A percentile compares a stretch with the other conserved stretches of the same genome.
Conservation (phyloP, 2,888 invertebrate species). For the Atherix ibis region DNA sequence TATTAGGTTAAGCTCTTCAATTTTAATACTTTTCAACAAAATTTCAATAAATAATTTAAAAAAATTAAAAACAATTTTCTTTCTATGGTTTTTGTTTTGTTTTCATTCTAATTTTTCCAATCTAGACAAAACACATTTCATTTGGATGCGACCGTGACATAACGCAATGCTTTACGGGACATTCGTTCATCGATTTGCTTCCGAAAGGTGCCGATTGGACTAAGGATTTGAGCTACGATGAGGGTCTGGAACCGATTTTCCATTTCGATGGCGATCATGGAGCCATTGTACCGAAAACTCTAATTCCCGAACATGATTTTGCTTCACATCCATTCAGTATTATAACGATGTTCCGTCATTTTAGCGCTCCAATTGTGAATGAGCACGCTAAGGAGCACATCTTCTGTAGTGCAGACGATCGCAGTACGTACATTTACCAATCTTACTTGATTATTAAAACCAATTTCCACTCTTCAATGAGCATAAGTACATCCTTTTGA, state of each 20-base stretch:
- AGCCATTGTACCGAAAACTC: slow-evolving; percentile 60
- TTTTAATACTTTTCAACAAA: neutral
- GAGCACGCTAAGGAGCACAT: slow-evolving; percentile 93
- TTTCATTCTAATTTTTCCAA: slow-evolving; percentile 2
- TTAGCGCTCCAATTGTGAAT: slow-evolving; percentile 56
- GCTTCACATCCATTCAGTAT: slow-evolving; percentile 75
- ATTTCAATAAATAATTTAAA: neutral
- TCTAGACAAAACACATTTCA: slow-evolving; percentile 56
- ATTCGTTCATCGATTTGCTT: slow-evolving; percentile 21
- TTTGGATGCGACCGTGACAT: slow-evolving; percentile 88
- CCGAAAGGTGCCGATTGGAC: slow-evolving; percentile 60
- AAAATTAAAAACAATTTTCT: neutral
- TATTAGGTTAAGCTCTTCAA: neutral
- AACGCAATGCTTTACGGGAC: slow-evolving; percentile 24
- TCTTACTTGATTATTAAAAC: no score
- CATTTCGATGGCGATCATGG: slow-evolving; percentile 92
- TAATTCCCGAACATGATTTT: slow-evolving; percentile 47
- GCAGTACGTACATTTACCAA: slow-evolving; percentile 59
- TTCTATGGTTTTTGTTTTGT: neutral
- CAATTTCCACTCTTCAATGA: no score
- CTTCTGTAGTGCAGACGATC: slow-evolving; percentile 92
- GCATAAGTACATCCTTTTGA: no score
- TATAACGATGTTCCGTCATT: slow-evolving; percentile 91
- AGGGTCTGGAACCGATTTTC: slow-evolving; percentile 82
- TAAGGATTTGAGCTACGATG: slow-evolving; percentile 64